Base-by-base conservation (phyloP, 1,140 invertebrate genomes). In the Bursaphelenchus mucronatus region DNA sequence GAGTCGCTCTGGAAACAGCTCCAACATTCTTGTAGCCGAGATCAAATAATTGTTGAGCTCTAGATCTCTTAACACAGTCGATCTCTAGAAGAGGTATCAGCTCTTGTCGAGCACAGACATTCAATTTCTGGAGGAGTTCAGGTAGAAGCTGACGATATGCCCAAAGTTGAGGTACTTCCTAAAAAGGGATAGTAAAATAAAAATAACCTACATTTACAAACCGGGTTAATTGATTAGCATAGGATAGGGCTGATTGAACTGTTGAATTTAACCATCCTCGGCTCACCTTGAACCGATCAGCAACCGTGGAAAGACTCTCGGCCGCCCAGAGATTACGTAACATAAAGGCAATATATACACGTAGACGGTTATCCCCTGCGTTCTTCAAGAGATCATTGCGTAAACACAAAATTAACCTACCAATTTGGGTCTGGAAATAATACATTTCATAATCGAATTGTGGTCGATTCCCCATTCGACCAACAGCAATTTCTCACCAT, bases 221-320 rank as follows among this genome's bases (percentile, higher is more conserved):
- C 41, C 69, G 50, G 11, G 73, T 40, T 17, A 70, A 46, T 40
- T 73, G 50, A 44, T 58, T 66, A 21, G 69, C 54, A 39, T 70
- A 61, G 17, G 58, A 41, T 4, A 62, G 21, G 13, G 58, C 43
- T 0, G 52, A 53, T 53, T 70, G 67, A 47, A 70, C n/a, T 30
- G 59, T 40, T 13, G 50, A 57, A 54, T 70, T 64, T 3, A 70
- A 41, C 68, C 68, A 70, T 21, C 68, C 68, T n/a, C 68, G 72
- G 9, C 58, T 40, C 13, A 70, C 69, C 17, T 61, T 59, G 43
- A 70, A 70, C 41, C 15, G 30, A 39, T 71, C 40, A 13, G 69
- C 70, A 4, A 70, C 63, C 44, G 50, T 57, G 53, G 71, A 63
- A 13, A 73, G 46, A 19, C 61, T 41, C 44, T 61, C 45, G 21